Conservation (phyloP, 2,113 vertebrate species). For the Tenebrosternarchus preto region DNA sequence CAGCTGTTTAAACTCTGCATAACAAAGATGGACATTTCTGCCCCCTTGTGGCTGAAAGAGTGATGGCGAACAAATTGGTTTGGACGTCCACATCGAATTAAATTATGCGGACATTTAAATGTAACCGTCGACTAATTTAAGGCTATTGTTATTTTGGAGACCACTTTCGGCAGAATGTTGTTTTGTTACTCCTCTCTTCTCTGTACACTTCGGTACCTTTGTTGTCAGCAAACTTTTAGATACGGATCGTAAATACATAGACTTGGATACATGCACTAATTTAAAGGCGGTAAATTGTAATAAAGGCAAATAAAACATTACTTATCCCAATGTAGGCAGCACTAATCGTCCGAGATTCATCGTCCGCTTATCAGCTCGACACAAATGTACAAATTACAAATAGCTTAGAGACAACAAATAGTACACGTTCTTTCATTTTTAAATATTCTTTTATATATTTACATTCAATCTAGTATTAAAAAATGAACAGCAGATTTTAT, state of each 20-base stretch:
- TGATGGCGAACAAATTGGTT: background rate
- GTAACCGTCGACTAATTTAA: background rate
- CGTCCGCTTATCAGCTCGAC: no score
- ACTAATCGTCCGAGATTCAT: no score
- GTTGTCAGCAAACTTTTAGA: background rate
- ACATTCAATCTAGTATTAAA: background rate
- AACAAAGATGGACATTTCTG: background rate
- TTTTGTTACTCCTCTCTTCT: background rate
- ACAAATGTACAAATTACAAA: no score
- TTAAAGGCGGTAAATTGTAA: no score
- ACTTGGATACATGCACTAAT: no score
- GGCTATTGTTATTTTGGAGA: background rate
- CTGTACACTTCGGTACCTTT: background rate
- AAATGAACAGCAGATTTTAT: background rate
- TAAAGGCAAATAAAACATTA: no score
- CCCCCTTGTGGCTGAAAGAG: constrained; percentile 5
- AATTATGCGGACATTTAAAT: background rate
- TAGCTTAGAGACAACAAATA: no score
- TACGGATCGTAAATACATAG: background rate
- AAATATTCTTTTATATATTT: background rate
- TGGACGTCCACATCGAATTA: background rate
- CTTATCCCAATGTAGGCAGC: no score
- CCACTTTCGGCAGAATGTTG: no score
- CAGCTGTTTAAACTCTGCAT: constrained; percentile 17
- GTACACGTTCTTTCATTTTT: background rate